Conservation (phyloP, 1,140 invertebrate genomes). For the Harpegnathos saltator region DNA sequence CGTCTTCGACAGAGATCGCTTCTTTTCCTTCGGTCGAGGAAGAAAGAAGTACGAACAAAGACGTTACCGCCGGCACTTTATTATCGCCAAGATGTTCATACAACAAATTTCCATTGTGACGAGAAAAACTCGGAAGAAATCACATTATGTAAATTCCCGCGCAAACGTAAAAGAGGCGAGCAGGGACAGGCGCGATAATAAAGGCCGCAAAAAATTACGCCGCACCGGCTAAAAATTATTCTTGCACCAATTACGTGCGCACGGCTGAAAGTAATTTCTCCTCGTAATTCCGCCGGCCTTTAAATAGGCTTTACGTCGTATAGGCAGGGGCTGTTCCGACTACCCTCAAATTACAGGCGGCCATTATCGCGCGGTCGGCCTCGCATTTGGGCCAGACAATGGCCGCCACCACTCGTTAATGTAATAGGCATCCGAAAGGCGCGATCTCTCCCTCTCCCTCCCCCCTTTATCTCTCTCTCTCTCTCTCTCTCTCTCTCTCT, state of each 20-base stretch:
- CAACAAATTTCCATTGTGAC: not conserved
- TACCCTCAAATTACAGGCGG: slow-evolving; percentile 80
- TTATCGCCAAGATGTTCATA: not conserved
- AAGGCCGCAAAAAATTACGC: slow-evolving; percentile 27
- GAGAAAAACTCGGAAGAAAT: slow-evolving; percentile 27
- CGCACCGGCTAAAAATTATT: slow-evolving; percentile 40
- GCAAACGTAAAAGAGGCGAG: not conserved
- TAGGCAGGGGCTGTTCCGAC: slow-evolving; percentile 42
- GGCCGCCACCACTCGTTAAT: slow-evolving; percentile 83
- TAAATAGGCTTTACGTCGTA: slow-evolving; percentile 52
- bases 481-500: slow-evolving; percentile 41
- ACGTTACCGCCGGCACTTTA: not conserved
- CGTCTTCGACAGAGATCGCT: no score
- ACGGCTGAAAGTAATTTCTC: slow-evolving; percentile 53
- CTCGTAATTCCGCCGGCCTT: slow-evolving; percentile 36
- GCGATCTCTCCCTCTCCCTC: slow-evolving; percentile 74
- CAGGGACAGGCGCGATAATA: not conserved
- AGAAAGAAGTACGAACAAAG: not conserved
- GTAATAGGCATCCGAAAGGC: slow-evolving; percentile 83
- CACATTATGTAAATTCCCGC: slow-evolving; percentile 18
- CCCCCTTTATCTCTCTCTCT: not conserved
- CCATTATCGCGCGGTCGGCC: slow-evolving; percentile 79
- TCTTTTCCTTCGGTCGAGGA: not conserved
- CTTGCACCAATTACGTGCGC: slow-evolving; percentile 43
- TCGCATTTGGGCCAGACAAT: slow-evolving; percentile 82